Evolutionary conservation across 2,888 invertebrate genomes (phyloP).

Genomic region (Pimpla rufipes): DNA sequence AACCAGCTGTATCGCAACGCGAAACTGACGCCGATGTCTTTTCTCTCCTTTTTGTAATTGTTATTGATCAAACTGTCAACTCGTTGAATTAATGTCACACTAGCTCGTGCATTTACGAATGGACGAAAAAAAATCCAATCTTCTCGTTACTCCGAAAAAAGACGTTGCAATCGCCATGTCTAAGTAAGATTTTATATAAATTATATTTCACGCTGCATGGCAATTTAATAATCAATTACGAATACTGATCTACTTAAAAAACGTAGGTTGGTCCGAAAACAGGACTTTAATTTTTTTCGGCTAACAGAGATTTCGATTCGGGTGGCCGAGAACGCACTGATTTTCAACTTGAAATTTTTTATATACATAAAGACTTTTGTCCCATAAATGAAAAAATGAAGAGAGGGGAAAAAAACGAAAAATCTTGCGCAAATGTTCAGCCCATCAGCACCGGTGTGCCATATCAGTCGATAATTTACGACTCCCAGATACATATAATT

Average conservation of each 20-base stretch:
- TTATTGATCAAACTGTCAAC: constrained; percentile 55
- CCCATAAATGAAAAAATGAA: constrained; percentile 21
- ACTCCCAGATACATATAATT: constrained; percentile 66
- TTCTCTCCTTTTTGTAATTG: constrained; percentile 66
- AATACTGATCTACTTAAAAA: neutral
- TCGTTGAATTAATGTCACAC: constrained; percentile 42
- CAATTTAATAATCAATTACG: neutral
- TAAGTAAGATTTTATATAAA: constrained; percentile 13
- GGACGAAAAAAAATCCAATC: neutral
- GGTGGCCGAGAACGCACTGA: constrained; percentile 30
- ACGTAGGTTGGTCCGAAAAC: neutral
- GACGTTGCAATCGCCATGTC: constrained; percentile 6
- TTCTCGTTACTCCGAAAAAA: constrained; percentile 5
- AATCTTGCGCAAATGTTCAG: constrained; percentile 39
- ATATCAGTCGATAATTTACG: constrained; percentile 62
- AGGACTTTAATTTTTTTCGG: neutral
- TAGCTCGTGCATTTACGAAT: constrained; percentile 21
- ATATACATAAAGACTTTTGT: constrained; percentile 47
- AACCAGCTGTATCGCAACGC: constrained; percentile 60
- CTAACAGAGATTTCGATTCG: constrained; percentile 1
- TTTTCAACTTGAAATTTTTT: constrained; percentile 60
- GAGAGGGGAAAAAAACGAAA: neutral
- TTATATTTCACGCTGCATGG: constrained; percentile 4
- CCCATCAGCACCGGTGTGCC: constrained; percentile 66
- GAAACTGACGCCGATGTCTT: constrained; percentile 75